These are phyloP conservation scores for Halocynthia roretzi DNA, from an alignment of 23 tunicate genomes.

Conservation along the genomic window DNA sequence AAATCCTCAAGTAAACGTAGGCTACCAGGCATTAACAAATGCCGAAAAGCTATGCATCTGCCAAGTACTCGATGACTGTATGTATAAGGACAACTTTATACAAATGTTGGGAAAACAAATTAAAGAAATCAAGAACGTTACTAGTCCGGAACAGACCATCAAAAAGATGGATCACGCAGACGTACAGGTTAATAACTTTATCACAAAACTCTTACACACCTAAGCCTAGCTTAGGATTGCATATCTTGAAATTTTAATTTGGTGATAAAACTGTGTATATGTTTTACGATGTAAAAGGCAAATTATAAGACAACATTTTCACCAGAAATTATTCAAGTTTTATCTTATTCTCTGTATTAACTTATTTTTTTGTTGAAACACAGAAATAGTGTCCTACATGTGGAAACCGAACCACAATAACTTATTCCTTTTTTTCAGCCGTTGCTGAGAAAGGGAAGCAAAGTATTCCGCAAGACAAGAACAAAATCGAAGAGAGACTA, in stretches of 20 bases:
- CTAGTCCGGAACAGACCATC: constrained; percentile 14
- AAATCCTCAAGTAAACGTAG: constrained; percentile 1
- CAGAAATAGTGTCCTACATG: no score
- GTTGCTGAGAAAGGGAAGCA: constrained; percentile 8
- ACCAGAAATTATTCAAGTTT: no score
- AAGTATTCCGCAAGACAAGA: constrained; percentile 13
- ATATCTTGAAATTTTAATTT: no score
- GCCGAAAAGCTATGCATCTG: constrained; percentile 44
- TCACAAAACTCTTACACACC: no score
- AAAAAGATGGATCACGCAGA: constrained; percentile 45
- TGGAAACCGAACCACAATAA: no score
- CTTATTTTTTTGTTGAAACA: no score
- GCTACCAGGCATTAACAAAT: neutral
- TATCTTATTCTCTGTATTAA: no score
- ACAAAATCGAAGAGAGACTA: constrained; percentile 11
- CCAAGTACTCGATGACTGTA: constrained; percentile 64
- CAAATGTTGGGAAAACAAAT: constrained; percentile 35
- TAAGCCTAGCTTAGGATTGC: no score
- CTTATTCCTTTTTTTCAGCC: constrained; percentile 15
- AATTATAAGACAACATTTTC: no score
- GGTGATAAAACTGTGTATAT: no score
- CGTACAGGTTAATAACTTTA: constrained; percentile 41
- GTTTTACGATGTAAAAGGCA: no score
- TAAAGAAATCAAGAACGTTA: constrained; percentile 3
- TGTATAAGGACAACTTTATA: constrained; percentile 55